Base-by-base conservation (phyloP, 2,797 vertebrate genomes). In the Diceros bicornis region DNA sequence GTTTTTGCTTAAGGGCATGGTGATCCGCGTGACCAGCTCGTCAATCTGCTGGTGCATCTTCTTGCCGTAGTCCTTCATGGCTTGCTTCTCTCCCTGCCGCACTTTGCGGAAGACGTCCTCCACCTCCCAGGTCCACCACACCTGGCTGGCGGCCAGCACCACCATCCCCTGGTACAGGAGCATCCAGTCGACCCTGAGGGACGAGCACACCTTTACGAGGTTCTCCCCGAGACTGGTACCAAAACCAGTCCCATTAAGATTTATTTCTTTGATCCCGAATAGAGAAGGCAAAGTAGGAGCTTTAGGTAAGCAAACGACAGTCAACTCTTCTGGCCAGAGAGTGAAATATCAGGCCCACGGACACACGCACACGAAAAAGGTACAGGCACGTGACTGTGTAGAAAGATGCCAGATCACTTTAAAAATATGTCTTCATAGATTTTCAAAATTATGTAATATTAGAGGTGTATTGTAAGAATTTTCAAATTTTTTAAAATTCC, bases 71-170 rank as follows among this genome's bases (percentile, higher is more conserved):
- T 98, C 94, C 97, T 99, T 99, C 98, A 99, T 98, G 0, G 99
- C 99, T 47, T 99, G 98, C 96, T 99, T 99, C 75, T 99, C 99
- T 78, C 99, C 99, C 2, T 98, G 97, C 94, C 99, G 99, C 82
- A 99, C 98, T 85, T 99, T 99, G n/a, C 87, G 92, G 98, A 99
- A 99, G 77, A 99, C 99, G 0, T 99, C 99, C 83, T 99, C 99
- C 32, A 99, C 99, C 96, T 99, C 99, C 99, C 99, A 99, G 7
- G 99, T 99, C 99, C 99, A 99, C 99, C 99, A 99, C 95, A 99
- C 99, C 98, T 99, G 99, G 97, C 99, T 99, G 50, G 99, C 99
- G 34, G 99, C 99, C 97, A 99, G 98, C 96, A 99, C 99, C 98
- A 99, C 99, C 99, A 99, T 99, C 50, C 99, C 99, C 96, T 99